Evolutionary conservation across 2,113 vertebrate species (phyloP).

Genomic region (Ascaphus truei): DNA sequence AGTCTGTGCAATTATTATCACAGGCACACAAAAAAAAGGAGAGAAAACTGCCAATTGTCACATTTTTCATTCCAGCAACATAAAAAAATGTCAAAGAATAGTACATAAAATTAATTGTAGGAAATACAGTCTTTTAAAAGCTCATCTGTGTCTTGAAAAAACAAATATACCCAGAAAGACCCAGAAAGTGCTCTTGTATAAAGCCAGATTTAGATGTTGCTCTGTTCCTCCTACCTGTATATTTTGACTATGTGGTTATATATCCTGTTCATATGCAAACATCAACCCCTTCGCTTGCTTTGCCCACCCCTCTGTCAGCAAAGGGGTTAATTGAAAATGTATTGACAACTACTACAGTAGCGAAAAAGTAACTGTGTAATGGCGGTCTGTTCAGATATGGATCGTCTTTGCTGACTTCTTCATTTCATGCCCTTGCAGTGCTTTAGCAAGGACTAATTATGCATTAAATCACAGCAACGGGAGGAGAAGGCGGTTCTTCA

Average conservation of each 20-base stretch:
- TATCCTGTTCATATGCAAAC: no score
- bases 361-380: not conserved
- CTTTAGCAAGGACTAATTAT: not conserved
- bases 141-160: constrained; percentile 47
- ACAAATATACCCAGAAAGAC: not conserved
- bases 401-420: not conserved
- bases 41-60: not conserved
- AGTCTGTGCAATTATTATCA: constrained; percentile 27
- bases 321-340: constrained; percentile 51
- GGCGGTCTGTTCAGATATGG: not conserved
- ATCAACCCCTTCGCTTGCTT: no score
- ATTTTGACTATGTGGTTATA: no score
- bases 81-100: constrained; percentile 56
- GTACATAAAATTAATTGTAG: constrained; percentile 57
- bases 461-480: not conserved
- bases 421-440: not conserved
- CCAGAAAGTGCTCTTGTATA: no score
- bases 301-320: no score
- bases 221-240: no score
- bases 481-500: not conserved
- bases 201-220: no score
- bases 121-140: constrained; percentile 53
- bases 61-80: constrained; percentile 49
- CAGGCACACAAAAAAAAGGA: not conserved
- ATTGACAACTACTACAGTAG: constrained; percentile 38